Conservation (phyloP, 2,888 invertebrate genomes). For the Halictus ligatus region DNA sequence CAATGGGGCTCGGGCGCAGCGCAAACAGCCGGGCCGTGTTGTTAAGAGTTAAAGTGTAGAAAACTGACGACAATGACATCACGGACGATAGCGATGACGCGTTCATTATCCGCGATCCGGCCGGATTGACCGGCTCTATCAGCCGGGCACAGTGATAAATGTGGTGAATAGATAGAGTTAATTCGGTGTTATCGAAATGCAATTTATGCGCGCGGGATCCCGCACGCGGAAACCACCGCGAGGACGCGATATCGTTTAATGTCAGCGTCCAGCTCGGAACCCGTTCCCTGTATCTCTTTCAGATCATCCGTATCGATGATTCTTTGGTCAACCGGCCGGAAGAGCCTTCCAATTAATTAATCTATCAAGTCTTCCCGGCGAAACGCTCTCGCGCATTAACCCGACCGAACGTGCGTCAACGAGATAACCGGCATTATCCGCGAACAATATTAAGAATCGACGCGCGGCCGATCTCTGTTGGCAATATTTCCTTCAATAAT, state of each 20-base stretch:
- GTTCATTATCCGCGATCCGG: conserved; percentile 72
- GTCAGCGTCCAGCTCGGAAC: conserved; percentile 47
- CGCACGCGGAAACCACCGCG: conserved; percentile 26
- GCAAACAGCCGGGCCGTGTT: conserved; percentile 55
- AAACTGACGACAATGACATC: conserved; percentile 65
- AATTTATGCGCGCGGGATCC: conserved; percentile 66
- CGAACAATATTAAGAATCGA: neutral
- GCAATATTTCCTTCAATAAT: neutral
- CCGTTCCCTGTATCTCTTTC: conserved; percentile 44
- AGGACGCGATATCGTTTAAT: conserved; percentile 65
- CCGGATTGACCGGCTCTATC: conserved; percentile 66
- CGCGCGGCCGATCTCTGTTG: neutral
- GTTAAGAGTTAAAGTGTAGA: conserved; percentile 67
- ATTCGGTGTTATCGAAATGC: conserved; percentile 75
- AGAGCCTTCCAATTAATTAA: conserved; percentile 44
- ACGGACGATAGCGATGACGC: conserved; percentile 59
- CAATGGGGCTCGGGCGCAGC: conserved; percentile 41
- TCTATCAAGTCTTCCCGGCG: conserved; percentile 43
- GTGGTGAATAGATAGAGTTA: conserved; percentile 70
- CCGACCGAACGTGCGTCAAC: conserved; percentile 24
- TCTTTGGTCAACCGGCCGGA: conserved; percentile 35
- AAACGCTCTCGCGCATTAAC: conserved; percentile 11
- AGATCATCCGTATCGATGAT: conserved; percentile 55
- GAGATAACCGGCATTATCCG: conserved; percentile 32
- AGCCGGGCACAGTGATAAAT: conserved; percentile 72